Conservation (phyloP, 2,113 vertebrate species). For the Bungarus multicinctus region DNA sequence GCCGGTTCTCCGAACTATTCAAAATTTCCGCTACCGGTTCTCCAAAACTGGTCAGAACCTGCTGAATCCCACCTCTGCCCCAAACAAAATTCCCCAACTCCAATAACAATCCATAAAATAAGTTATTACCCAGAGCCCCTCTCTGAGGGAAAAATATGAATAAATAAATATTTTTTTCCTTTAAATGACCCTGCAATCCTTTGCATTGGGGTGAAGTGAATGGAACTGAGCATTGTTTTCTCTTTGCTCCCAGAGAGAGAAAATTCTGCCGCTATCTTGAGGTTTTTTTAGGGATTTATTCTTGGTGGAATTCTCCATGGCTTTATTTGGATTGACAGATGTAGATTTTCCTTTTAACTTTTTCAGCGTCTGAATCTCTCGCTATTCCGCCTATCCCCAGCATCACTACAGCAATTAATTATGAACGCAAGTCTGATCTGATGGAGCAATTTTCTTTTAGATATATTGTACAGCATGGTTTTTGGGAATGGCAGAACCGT, state of each 20-base stretch:
- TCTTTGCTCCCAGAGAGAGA: too few species aligned
- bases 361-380: not conserved
- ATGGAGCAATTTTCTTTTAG: not conserved
- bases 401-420: not conserved
- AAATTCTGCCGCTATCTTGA: not conserved
- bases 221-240: too few species aligned
- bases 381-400: not conserved
- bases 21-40: too few species aligned
- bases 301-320: not conserved
- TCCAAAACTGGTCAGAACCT: too few species aligned
- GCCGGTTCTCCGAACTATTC: too few species aligned
- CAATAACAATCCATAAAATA: not conserved
- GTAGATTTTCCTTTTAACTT: not conserved
- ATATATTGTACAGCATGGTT: not conserved
- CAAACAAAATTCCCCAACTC: not conserved
- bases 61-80: not conserved
- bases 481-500: not conserved
- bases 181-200: too few species aligned
- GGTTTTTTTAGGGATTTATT: not conserved
- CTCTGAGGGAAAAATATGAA: not conserved
- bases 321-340: not conserved
- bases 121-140: not conserved
- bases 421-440: not conserved
- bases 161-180: too few species aligned
- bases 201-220: too few species aligned